These are phyloP conservation scores for Leptinotarsa undecemlineata DNA, from an alignment of 1,140 invertebrate genomes.

Conservation along the genomic window DNA sequence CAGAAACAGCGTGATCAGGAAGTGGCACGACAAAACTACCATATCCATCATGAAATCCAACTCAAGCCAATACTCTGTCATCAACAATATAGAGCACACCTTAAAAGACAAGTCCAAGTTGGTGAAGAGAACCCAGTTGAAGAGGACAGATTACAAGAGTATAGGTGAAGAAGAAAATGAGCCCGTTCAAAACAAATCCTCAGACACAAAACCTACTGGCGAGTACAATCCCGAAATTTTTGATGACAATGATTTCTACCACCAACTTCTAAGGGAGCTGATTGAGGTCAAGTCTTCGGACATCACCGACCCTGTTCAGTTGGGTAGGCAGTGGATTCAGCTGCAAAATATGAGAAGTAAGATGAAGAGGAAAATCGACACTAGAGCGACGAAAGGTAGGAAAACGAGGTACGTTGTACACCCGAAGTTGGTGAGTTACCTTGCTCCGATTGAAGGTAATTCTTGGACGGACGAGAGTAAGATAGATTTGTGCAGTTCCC, in stretches of 20 bases:
- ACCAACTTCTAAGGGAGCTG: slow-evolving; percentile 86
- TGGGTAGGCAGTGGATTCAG: slow-evolving; percentile 85
- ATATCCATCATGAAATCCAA: slow-evolving; percentile 64
- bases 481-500: slow-evolving; percentile 78
- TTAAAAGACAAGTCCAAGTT: slow-evolving; percentile 77
- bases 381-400: slow-evolving; percentile 88
- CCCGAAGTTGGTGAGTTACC: slow-evolving; percentile 90
- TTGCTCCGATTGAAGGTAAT: slow-evolving; percentile 76
- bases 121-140: slow-evolving; percentile 78
- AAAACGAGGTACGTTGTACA: slow-evolving; percentile 89
- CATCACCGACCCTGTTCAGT: slow-evolving; percentile 78
- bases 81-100: slow-evolving; percentile 87
- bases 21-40: slow-evolving; percentile 91
- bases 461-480: slow-evolving; percentile 79
- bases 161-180: slow-evolving; percentile 62
- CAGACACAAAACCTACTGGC: slow-evolving; percentile 52
- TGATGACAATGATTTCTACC: slow-evolving; percentile 97
- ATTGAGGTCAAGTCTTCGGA: slow-evolving; percentile 88
- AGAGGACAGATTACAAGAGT: slow-evolving; percentile 74
- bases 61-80: slow-evolving; percentile 70
- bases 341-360: slow-evolving; percentile 88
- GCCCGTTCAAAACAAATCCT: slow-evolving; percentile 44
- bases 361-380: slow-evolving; percentile 89
- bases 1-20: slow-evolving; percentile 78
- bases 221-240: slow-evolving; percentile 85